phyloP scores from a whole-genome alignment of 2,113 vertebrate genomes.

The Centropus bengalensis region DNA sequence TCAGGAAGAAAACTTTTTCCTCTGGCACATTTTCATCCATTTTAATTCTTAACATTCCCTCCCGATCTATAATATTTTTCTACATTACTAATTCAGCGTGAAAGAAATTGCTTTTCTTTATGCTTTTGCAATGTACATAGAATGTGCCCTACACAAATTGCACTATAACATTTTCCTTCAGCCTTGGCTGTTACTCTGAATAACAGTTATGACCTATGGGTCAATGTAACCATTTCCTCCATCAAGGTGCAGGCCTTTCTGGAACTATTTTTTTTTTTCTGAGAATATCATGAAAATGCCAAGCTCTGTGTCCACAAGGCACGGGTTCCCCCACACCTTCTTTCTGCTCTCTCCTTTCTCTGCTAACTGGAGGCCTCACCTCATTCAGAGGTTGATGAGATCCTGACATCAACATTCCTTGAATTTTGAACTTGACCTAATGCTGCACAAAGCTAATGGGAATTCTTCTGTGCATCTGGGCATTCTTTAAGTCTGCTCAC shows the following conservation, averaged over 20 bases:
- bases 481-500: neutral
- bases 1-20: conserved; percentile 54
- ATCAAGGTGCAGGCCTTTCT: neutral
- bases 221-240: neutral
- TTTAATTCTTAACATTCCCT: neutral
- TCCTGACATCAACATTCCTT: neutral
- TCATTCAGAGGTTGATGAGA: accelerated
- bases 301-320: neutral
- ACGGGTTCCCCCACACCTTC: neutral
- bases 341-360: neutral
- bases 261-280: neutral
- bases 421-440: neutral
- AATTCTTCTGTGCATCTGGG: neutral
- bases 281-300: neutral
- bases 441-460: accelerated
- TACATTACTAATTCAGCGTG: neutral
- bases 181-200: neutral
- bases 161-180: neutral
- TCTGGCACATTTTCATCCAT: conserved; percentile 27
- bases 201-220: neutral
- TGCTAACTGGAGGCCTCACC: neutral
- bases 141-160: neutral
- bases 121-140: neutral
- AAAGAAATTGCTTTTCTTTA: conserved; percentile 29
- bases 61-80: conserved; percentile 11